Conservation (phyloP, 2,888 invertebrate species). For the Pachymerium ferrugineum region DNA sequence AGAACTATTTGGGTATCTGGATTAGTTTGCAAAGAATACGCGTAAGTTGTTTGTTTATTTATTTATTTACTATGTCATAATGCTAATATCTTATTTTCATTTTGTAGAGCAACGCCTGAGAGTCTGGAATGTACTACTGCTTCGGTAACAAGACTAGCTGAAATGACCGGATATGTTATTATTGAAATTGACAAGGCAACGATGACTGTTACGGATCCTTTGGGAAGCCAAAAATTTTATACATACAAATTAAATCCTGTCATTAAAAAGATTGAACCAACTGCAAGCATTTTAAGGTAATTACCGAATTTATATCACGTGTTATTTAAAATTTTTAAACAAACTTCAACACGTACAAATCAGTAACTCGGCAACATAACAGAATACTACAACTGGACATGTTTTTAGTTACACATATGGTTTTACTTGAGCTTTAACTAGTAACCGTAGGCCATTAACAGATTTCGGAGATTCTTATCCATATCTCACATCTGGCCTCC, state of each 20-base stretch:
- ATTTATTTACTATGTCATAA: no score
- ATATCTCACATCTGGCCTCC: no score
- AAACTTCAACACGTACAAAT: no score
- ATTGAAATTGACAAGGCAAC: background rate
- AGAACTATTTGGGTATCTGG: conserved; percentile 41
- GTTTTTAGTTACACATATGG: no score
- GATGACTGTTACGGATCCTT: background rate
- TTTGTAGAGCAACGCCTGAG: background rate
- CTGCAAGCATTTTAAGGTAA: conserved; percentile 39
- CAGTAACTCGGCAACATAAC: no score
- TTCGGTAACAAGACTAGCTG: background rate
- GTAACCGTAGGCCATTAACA: no score
- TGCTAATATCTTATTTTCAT: no score
- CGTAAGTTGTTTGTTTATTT: background rate
- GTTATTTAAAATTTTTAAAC: no score
- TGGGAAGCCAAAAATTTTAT: background rate
- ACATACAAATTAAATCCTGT: conserved; percentile 42
- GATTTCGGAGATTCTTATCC: no score
- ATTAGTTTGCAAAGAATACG: conserved; percentile 30
- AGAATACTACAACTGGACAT: no score
- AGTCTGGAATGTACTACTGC: background rate
- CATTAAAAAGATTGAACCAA: conserved; percentile 40
- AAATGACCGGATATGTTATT: background rate
- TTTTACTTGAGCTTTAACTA: no score
- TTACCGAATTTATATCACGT: no score